These are phyloP conservation scores for Steinernema khuongi DNA, from an alignment of 1,140 invertebrate species.

Conservation along the genomic window DNA sequence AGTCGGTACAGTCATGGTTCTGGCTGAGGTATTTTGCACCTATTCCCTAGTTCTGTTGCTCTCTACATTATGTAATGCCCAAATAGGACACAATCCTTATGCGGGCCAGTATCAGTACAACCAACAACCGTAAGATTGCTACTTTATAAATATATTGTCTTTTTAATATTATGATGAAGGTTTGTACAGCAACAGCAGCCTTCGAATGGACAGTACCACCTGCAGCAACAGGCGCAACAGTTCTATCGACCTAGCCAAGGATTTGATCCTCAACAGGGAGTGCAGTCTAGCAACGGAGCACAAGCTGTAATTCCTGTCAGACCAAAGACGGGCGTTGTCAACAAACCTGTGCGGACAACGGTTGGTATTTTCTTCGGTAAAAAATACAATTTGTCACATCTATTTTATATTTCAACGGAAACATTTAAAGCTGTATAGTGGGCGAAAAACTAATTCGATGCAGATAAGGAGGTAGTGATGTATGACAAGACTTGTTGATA, in stretches of 20 bases:
- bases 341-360: background rate
- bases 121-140: background rate
- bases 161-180: background rate
- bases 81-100: background rate
- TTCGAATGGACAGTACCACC: background rate
- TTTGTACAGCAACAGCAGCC: background rate
- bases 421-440: no score
- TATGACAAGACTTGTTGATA: background rate
- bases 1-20: constrained; percentile 15
- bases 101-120: background rate
- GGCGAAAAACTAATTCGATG: no score
- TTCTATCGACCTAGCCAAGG: background rate
- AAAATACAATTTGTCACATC: background rate
- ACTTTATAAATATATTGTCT: background rate
- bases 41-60: background rate
- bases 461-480: no score
- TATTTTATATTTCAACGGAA: background rate
- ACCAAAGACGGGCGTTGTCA: background rate
- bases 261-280: background rate
- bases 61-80: background rate
- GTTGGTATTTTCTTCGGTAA: background rate
- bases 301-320: background rate
- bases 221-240: background rate
- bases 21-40: background rate
- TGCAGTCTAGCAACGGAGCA: background rate